phyloP scores from a whole-genome alignment of 2,888 invertebrate species.

The Malthinus flaveolus region DNA sequence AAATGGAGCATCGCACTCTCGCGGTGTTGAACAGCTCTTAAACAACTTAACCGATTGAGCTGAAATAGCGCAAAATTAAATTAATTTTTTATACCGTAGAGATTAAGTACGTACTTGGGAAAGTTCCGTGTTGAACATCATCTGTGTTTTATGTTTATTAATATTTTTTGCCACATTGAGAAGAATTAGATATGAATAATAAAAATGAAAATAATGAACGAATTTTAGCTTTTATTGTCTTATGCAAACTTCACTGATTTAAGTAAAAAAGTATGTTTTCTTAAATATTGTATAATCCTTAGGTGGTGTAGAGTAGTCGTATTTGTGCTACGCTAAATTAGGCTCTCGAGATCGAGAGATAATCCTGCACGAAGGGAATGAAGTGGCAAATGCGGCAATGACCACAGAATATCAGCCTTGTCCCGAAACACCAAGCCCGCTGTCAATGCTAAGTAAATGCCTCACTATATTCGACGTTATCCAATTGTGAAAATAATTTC shows the following conservation, averaged over 20 bases:
- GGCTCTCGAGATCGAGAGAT: conserved; percentile 31
- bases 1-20: no score
- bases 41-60: no score
- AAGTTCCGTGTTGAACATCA: no score
- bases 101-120: no score
- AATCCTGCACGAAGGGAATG: conserved; percentile 36
- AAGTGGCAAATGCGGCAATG: conserved; percentile 43
- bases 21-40: no score
- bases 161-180: no score
- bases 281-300: conserved; percentile 26
- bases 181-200: no score
- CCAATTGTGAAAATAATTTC: conserved; percentile 17
- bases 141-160: no score
- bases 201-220: neutral
- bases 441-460: conserved; percentile 24
- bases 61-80: no score
- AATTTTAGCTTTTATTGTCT: conserved; percentile 12
- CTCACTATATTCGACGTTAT: conserved; percentile 34
- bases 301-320: conserved; percentile 21
- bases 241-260: conserved; percentile 18
- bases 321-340: conserved; percentile 31
- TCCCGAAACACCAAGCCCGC: conserved; percentile 31
- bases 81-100: no score
- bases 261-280: conserved; percentile 28
- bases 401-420: conserved; percentile 41